These are phyloP conservation scores for Pholis gunnellus DNA, from an alignment of 2,113 vertebrate species.

Conservation along the genomic window DNA sequence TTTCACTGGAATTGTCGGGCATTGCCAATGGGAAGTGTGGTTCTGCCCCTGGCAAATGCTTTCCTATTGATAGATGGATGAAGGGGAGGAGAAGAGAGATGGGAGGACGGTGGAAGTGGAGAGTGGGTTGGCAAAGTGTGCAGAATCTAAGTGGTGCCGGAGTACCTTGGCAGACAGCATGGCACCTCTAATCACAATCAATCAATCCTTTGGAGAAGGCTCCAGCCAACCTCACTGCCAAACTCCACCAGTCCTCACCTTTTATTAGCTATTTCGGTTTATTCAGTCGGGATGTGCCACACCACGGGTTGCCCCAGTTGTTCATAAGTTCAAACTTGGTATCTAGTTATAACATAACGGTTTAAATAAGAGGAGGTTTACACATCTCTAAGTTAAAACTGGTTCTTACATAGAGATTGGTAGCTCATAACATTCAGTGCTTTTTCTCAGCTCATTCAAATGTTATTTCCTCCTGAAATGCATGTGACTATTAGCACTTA, in stretches of 20 bases:
- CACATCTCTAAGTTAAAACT: constrained; percentile 1
- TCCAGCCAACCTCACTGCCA: constrained; percentile 20
- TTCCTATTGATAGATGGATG: constrained; percentile 19
- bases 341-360: neutral
- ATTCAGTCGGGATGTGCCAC: neutral
- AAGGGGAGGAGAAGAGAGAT: constrained; percentile 17
- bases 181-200: constrained; percentile 70
- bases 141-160: constrained; percentile 60
- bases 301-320: neutral
- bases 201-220: constrained; percentile 57
- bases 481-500: neutral
- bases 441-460: neutral
- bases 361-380: neutral
- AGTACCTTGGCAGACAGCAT: constrained; percentile 65
- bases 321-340: neutral
- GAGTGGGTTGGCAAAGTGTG: constrained; percentile 62
- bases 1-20: constrained; percentile 32
- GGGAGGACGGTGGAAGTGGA: constrained; percentile 42
- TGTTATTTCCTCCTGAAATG: neutral
- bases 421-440: neutral
- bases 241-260: constrained; percentile 29
- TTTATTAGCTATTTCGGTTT: constrained; percentile 20
- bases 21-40: constrained; percentile 22
- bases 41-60: constrained; percentile 38
- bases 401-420: neutral